phyloP scores from a whole-genome alignment of 2,888 invertebrate species.

The Listrodromus nycthemerus region DNA sequence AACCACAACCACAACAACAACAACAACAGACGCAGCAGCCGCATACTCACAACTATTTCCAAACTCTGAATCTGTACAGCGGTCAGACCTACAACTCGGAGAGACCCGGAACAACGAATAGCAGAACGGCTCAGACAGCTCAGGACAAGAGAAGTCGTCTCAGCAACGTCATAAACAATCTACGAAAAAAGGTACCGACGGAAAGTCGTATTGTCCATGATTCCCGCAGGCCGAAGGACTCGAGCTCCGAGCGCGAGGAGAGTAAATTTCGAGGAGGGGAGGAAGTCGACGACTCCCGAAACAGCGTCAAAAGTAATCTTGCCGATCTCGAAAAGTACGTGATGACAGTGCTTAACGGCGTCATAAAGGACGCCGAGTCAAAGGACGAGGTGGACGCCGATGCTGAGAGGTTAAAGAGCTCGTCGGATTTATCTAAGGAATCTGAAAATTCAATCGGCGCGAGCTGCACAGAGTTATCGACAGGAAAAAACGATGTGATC shows the following conservation, averaged over 20 bases:
- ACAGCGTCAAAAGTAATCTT: conserved; percentile 79
- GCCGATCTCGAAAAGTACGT: conserved; percentile 82
- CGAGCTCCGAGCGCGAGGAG: conserved; percentile 37
- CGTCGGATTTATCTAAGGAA: conserved; percentile 21
- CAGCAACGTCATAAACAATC: conserved; percentile 82
- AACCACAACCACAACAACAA: not conserved
- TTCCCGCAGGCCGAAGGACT: conserved; percentile 32
- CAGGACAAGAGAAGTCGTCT: conserved; percentile 82
- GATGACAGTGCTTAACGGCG: conserved; percentile 82
- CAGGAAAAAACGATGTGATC: conserved; percentile 25
- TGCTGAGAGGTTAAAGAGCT: conserved; percentile 32
- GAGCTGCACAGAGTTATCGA: conserved; percentile 13
- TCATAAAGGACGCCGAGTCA: conserved; percentile 80
- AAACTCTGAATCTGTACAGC: conserved; percentile 30
- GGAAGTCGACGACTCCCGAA: conserved; percentile 58
- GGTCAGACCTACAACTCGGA: conserved; percentile 57
- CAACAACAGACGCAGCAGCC: conserved; percentile 18
- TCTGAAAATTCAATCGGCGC: conserved; percentile 55
- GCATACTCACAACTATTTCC: conserved; percentile 5
- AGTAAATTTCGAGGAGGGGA: conserved; percentile 41
- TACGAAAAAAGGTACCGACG: conserved; percentile 80
- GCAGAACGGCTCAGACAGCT: conserved; percentile 75
- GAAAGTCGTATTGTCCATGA: conserved; percentile 40
- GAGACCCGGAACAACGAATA: conserved; percentile 30
- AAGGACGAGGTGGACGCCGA: conserved; percentile 58